These are phyloP conservation scores for Paedocypris sp. DNA, from an alignment of 2,113 vertebrate species.

Conservation along the genomic window DNA sequence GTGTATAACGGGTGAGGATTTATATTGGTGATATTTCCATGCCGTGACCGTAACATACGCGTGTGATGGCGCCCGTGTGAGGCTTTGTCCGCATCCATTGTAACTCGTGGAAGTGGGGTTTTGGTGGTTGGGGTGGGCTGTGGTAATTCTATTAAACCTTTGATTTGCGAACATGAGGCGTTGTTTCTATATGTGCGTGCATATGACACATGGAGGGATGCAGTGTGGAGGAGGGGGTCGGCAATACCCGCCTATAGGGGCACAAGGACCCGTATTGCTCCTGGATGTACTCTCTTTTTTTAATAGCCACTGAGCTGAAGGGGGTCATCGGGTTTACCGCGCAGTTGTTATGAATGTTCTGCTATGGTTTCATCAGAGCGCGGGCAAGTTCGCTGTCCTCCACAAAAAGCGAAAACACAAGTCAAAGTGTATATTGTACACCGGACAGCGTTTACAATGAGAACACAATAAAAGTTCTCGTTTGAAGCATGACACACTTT, in stretches of 20 bases:
- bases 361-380: neutral
- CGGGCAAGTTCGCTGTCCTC: neutral
- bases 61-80: neutral
- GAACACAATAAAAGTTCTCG: too few relatives aligned
- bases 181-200: neutral
- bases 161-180: neutral
- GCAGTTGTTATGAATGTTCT: slow-evolving; percentile 7
- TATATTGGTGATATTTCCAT: neutral
- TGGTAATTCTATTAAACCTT: too few relatives aligned
- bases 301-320: neutral
- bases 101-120: too few relatives aligned
- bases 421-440: neutral
- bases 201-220: neutral
- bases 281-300: neutral
- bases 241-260: neutral
- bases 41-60: neutral
- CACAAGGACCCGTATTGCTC: neutral
- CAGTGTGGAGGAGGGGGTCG: too few relatives aligned
- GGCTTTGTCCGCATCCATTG: neutral
- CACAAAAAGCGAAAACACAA: neutral
- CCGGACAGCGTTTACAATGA: too few relatives aligned
- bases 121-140: too few relatives aligned
- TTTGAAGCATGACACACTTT: too few relatives aligned
- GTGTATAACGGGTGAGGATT: too few relatives aligned
- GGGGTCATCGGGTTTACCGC: slow-evolving; percentile 15